A percentile compares a stretch with the other conserved stretches of the same genome.
These are phyloP conservation scores for Pseudochirops corinnae DNA, from an alignment of 2,797 vertebrate species.

Conservation along the genomic window DNA sequence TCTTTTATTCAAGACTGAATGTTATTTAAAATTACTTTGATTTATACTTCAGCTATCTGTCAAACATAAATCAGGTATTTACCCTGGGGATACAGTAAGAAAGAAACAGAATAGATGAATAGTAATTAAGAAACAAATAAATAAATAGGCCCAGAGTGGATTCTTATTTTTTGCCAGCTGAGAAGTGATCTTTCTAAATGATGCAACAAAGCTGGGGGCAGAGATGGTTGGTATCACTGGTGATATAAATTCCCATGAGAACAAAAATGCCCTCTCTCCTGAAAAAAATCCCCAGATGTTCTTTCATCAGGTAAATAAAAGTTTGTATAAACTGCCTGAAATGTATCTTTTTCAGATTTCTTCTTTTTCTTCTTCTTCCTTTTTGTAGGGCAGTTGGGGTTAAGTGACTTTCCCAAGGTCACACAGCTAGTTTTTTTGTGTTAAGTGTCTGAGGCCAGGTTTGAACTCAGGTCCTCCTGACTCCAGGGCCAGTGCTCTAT, in stretches of 20 bases:
- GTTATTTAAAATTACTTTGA: slow-evolving; percentile 51
- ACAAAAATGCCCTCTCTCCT: neutral
- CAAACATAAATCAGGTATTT: slow-evolving; percentile 51
- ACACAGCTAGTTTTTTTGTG: no score
- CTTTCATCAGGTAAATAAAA: slow-evolving; percentile 30
- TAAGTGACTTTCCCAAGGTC: neutral
- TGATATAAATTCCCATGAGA: slow-evolving; percentile 52
- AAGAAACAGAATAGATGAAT: slow-evolving; percentile 28
- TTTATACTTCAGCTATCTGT: slow-evolving; percentile 57
- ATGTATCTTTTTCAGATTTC: neutral
- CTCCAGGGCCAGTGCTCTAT: no score
- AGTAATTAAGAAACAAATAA: slow-evolving; percentile 56
- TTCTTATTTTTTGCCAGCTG: slow-evolving; percentile 58
- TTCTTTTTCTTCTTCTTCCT: no score
- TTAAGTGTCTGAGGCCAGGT: no score
- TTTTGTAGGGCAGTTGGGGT: no score
- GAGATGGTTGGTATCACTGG: slow-evolving; percentile 50
- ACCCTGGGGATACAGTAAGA: slow-evolving; percentile 31
- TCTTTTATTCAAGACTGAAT: slow-evolving; percentile 66
- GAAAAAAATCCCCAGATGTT: slow-evolving; percentile 25
- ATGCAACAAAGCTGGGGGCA: slow-evolving; percentile 1
- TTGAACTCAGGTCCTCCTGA: no score
- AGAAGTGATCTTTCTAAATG: slow-evolving; percentile 59
- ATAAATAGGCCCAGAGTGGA: slow-evolving; percentile 18
- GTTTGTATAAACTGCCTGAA: neutral